Base-by-base conservation (phyloP, 2,888 invertebrate species). In the Cremastobaeus sp. region DNA sequence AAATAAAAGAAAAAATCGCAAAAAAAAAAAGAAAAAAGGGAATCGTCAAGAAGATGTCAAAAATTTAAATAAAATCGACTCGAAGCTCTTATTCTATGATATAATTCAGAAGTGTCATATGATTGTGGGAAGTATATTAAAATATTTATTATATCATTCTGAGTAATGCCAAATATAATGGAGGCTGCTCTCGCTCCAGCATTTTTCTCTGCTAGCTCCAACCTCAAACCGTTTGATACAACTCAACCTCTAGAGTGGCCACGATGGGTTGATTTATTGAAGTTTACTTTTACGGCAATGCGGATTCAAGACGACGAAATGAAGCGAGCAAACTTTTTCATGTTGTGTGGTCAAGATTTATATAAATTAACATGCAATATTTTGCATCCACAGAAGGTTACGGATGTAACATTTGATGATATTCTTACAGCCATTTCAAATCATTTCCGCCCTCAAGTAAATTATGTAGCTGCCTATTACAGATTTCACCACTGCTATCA, bases 401-500 rank as follows among this genome's bases (percentile, higher is more conserved):
- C 25, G 4, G 25, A 25, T 6, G 25, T 25, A 8, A 8, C 4
- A 4, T 25, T 6, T 25, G 25, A 25, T 25, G 25, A 25, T 8
- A 25, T 25, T 6, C 4, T 25, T 6, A 25, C 4, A 8, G 25
- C 25, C 8, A 25, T 25, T 6, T 6, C 25, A 8, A 8, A 25
- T 8, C 25, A 25, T 25, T 25, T 25, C 8, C 4, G 25, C 4
- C 25, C 25, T 6, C 25, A 25, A 14, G 43, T 55, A 6, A 32
- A 43, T n/a, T 28, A 55, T 0, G 20, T 32, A 0, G 43, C 32
- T 20, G 43, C 32, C 9, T 54, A 54, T 11, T 25, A 39, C 15
- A 37, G 41, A 4, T 41, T 54, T 30, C 41, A 54, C 25, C 30
- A 55, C n/a, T 55, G 41, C 11, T 18, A 28, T 18, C 55, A 55